phyloP scores from a whole-genome alignment of 2,113 vertebrate species.

The Chamaea fasciata region DNA sequence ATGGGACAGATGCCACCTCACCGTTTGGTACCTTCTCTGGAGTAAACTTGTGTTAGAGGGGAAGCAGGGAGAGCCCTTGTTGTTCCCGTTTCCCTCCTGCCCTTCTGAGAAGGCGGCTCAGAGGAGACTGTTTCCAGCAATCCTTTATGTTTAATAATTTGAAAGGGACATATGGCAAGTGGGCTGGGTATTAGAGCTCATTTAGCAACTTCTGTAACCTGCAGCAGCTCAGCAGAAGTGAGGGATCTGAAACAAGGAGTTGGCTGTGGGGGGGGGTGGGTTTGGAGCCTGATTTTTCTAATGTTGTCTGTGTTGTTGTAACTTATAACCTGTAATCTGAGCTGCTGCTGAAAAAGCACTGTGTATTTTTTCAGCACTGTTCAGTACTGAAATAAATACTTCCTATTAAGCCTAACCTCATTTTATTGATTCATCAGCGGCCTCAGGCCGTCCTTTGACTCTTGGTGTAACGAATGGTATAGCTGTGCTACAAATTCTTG shows the following conservation, averaged over 20 bases:
- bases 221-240: background rate
- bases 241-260: background rate
- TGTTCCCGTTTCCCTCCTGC: background rate
- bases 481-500: background rate
- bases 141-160: background rate
- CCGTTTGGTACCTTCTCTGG: background rate
- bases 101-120: background rate
- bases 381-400: background rate
- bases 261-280: background rate
- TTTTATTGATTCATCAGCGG: constrained; percentile 14
- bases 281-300: background rate
- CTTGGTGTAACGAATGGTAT: background rate
- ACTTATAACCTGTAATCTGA: background rate
- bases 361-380: background rate
- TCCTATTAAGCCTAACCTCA: background rate
- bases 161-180: constrained; percentile 29
- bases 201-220: background rate
- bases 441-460: background rate
- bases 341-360: background rate
- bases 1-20: background rate
- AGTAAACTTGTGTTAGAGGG: background rate
- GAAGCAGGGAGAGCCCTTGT: background rate
- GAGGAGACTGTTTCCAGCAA: background rate
- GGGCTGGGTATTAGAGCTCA: constrained; percentile 20
- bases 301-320: background rate